Percentiles rank a stretch among this genome's conserved stretches.
Conservation (phyloP, 2,113 vertebrate genomes). For the Campylomormyrus numenius region DNA sequence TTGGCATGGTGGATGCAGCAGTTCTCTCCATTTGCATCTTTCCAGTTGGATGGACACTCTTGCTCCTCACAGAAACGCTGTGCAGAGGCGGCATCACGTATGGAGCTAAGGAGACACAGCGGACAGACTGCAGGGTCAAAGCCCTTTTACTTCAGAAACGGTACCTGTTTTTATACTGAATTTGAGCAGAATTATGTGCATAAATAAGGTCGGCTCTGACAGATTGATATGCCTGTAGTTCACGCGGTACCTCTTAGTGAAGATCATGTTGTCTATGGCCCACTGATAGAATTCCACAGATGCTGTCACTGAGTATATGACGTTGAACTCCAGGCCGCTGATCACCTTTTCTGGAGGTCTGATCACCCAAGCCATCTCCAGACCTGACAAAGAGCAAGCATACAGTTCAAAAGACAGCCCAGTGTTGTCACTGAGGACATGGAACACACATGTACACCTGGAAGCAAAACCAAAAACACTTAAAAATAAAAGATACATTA, state of each 20-base stretch:
- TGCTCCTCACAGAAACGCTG: conserved; percentile 70
- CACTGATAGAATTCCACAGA: conserved; percentile 69
- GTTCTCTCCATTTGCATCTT: conserved; percentile 69
- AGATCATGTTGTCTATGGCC: conserved; percentile 65
- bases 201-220: background rate
- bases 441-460: background rate
- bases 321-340: conserved; percentile 64
- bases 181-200: background rate
- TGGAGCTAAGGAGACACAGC: conserved; percentile 34
- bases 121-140: background rate
- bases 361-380: conserved; percentile 78
- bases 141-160: background rate
- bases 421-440: background rate
- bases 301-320: conserved; percentile 63
- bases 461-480: background rate
- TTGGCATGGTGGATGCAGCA: conserved; percentile 78
- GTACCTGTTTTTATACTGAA: background rate
- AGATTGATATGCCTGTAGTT: background rate
- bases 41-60: conserved; percentile 70
- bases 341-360: conserved; percentile 66
- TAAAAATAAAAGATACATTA: background rate
- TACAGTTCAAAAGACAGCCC: background rate
- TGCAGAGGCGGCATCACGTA: conserved; percentile 53
- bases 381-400: conserved; percentile 53
- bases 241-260: conserved; percentile 57